Conservation (phyloP, 2,797 vertebrate species). For the Coregonus sp. region DNA sequence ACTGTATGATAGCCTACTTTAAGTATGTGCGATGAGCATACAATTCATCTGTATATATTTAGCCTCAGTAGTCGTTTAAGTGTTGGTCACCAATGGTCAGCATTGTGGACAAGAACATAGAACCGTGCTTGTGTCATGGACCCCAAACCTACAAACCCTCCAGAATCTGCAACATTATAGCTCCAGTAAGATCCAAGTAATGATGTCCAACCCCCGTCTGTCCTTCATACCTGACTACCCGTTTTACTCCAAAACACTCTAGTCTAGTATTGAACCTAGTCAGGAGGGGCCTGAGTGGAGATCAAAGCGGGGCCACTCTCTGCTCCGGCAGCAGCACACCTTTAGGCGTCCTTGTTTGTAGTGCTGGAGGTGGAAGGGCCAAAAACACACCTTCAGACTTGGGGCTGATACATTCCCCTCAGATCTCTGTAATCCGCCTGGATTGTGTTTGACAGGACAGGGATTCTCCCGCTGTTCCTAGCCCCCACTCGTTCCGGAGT, state of each 20-base stretch:
- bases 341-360: constrained; percentile 72
- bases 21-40: neutral
- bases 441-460: constrained; percentile 73
- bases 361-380: constrained; percentile 71
- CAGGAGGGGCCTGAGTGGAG: constrained; percentile 28
- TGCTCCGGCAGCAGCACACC: constrained; percentile 58
- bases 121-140: neutral
- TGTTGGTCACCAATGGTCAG: neutral
- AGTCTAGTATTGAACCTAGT: constrained; percentile 30
- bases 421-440: constrained; percentile 73
- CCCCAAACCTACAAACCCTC: neutral
- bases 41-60: neutral
- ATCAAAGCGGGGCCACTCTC: constrained; percentile 59
- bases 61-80: neutral
- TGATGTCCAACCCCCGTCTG: constrained; percentile 13
- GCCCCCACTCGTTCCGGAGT: constrained; percentile 35
- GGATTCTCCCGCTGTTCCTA: constrained; percentile 66
- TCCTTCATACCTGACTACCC: constrained; percentile 32
- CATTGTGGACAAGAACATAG: neutral
- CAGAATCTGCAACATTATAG: neutral
- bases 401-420: constrained; percentile 78
- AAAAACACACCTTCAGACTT: constrained; percentile 71
- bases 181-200: neutral
- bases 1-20: neutral
- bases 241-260: constrained; percentile 23